Evolutionary conservation across 2,888 invertebrate genomes (phyloP), one percentile per base, ranked within the genome.

Genomic region (Drosophila fulvimacula): DNA sequence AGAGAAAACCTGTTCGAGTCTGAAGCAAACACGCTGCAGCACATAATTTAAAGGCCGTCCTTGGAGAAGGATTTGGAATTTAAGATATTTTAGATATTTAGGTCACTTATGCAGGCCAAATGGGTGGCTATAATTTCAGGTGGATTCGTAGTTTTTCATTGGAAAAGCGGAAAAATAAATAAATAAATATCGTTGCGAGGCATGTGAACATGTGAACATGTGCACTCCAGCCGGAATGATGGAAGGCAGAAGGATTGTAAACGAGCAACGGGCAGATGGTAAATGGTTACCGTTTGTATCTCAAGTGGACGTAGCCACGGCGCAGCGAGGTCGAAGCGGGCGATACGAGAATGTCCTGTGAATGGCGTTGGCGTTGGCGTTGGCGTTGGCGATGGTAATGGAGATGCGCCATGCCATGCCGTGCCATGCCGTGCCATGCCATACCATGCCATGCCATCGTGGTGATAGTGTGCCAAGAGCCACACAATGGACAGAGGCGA

Each of bases 401-500:
- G 49, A 11, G 39, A 38, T 49, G 55, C 36, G 49, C n/a, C 41
- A 19, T 38, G 38, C 17, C 46, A 41, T 32, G 32, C 32, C 34
- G 4, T 30, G 49, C n/a, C 36, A 17, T 38, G 38, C 17, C 52
- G 19, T 32, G 32, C 32, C 32, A 10, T 30, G 30, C 30, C 0
- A 9, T 9, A 44, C n/a, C 36, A 13, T 38, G 38, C n/a, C 52
- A 41, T 42, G 44, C 7, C 24, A 15, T 24, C 24, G 13, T 39
- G 64, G 74, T 66, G 52, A 75, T 82, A 68, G 76, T 82, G 69
- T 79, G 79, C 64, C 76, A 70, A 65, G 72, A 48, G 69, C 60
- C 65, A 48, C 69, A 84, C 79, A 81, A 79, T 83, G 82, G 87
- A 69, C 83, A 79, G 60, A 63, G 73, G 70, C 34, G 82, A 65